A percentile compares a stretch with the other conserved stretches of the same genome.
Conservation (phyloP, 2,888 invertebrate species). For the Dromius quadrimaculatus region DNA sequence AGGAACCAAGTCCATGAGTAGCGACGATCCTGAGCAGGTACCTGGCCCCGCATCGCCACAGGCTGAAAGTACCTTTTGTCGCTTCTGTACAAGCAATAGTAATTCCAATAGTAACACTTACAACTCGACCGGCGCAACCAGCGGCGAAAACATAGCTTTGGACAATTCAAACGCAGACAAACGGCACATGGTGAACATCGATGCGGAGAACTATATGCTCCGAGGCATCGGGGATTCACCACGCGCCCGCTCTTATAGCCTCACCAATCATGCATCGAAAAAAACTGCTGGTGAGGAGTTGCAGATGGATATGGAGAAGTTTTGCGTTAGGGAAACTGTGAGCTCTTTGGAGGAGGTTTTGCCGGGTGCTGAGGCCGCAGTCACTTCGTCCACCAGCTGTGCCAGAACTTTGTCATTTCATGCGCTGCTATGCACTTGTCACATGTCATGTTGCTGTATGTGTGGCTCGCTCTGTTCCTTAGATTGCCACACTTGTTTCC, state of each 20-base stretch:
- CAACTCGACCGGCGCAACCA: slow-evolving; percentile 53
- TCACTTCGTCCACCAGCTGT: slow-evolving; percentile 59
- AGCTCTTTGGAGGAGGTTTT: slow-evolving; percentile 58
- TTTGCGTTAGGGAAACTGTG: slow-evolving; percentile 63
- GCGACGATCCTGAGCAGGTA: slow-evolving; percentile 44
- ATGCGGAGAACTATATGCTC: slow-evolving; percentile 70
- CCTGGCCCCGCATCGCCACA: slow-evolving; percentile 53
- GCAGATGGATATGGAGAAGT: slow-evolving; percentile 63
- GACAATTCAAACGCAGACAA: slow-evolving; percentile 36
- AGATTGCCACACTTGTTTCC: slow-evolving; percentile 77
- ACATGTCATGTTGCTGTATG: slow-evolving; percentile 72
- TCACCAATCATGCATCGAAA: slow-evolving; percentile 54
- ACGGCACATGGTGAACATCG: slow-evolving; percentile 63
- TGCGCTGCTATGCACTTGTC: slow-evolving; percentile 66
- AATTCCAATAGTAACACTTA: too few species aligned
- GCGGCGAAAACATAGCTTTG: slow-evolving; percentile 53
- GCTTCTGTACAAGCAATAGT: slow-evolving; percentile 52
- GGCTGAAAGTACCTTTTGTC: slow-evolving; percentile 55
- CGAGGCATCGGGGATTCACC: slow-evolving; percentile 63
- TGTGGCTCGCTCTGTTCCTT: slow-evolving; percentile 72
- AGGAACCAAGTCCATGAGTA: slow-evolving; percentile 24
- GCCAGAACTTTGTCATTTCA: slow-evolving; percentile 68
- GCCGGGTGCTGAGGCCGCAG: slow-evolving; percentile 26
- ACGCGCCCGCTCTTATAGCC: slow-evolving; percentile 58
- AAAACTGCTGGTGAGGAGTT: slow-evolving; percentile 32